Evolutionary conservation across 2,113 vertebrate genomes (phyloP), one percentile per base, ranked within the genome.

Genomic region (Rafetus swinhoei): DNA sequence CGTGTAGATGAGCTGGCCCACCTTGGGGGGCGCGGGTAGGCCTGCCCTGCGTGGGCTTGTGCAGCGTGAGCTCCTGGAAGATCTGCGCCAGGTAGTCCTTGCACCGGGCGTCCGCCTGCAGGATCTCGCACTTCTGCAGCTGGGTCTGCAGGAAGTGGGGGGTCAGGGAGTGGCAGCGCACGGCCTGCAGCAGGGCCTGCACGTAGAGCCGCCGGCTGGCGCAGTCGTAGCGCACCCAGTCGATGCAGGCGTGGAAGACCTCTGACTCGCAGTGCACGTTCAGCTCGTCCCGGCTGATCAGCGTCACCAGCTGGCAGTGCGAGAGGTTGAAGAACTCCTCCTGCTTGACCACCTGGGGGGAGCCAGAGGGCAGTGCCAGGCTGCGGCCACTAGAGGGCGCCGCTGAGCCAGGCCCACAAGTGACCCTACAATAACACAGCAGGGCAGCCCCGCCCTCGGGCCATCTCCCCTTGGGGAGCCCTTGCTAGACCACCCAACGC

Each of bases 261-360:
- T 99, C 99, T 0, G 99, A 99, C 97, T 99, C 99, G 25, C 99
- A 99, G 93, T 99, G 99, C 57, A 99, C 99, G 14, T 99, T 99
- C 87, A 99, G 98, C 96, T 99, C 99, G 3, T 99, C 99, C 0
- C 99, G 98, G 97, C 99, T 99, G 95, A 99, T 98, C 82, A 99
- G 98, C 0, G 98, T 98, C 87, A 98, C 99, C 95, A 99, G 98
- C 96, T 99, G 99, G 97, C 99, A 99, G 87, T 99, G 99, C 0
- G 99, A 98, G 7, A 99, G 97, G 93, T 99, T 99, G 93, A 99
- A 99, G 97, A 99, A 99, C 59, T 99, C 99, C 85, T 99, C 99
- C 76, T 99, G 99, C 27, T 99, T 99, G 5, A 99, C 98, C 4
- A 99, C 99, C 99, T 99, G 55, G 88, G 7, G 74, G 57, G 83